Conservation (phyloP, 1,140 invertebrate species). For the Drepana arcuata region DNA sequence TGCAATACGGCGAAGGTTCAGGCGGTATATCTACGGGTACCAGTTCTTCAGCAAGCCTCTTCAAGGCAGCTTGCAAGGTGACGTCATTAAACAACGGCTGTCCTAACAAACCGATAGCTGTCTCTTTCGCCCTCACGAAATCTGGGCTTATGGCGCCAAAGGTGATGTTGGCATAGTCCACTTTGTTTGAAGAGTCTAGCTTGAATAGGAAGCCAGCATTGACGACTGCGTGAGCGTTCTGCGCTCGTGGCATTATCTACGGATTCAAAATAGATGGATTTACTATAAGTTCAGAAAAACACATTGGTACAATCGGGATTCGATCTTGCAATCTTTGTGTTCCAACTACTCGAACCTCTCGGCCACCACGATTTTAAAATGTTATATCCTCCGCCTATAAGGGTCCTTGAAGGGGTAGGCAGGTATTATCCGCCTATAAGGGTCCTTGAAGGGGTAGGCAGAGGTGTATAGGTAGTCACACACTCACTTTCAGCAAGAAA, state of each 20-base stretch:
- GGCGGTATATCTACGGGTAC: slow-evolving; percentile 75
- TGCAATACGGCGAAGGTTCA: slow-evolving; percentile 78
- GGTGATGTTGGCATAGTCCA: slow-evolving; percentile 66
- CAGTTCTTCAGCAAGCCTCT: slow-evolving; percentile 75
- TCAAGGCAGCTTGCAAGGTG: slow-evolving; percentile 72
- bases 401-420: too few species aligned
- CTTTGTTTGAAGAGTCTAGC: slow-evolving; percentile 50
- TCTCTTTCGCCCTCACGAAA: slow-evolving; percentile 79
- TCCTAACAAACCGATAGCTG: slow-evolving; percentile 76
- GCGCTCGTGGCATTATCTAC: slow-evolving; percentile 86
- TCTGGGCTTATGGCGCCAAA: slow-evolving; percentile 51
- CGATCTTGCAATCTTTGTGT: too few species aligned
- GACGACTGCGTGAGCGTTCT: slow-evolving; percentile 88
- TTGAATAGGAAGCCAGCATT: slow-evolving; percentile 85
- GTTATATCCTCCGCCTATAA: too few species aligned
- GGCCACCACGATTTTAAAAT: too few species aligned
- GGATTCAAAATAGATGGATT: too few species aligned
- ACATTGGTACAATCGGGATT: too few species aligned
- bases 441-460: too few species aligned
- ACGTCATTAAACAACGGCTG: slow-evolving; percentile 67
- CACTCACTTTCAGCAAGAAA: slow-evolving; percentile 1
- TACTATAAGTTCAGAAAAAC: too few species aligned
- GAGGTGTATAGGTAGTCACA: too few species aligned
- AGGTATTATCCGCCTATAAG: too few species aligned
- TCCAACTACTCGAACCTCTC: too few species aligned